These are phyloP conservation scores for Ernsta delagoae DNA, from an alignment of 2,888 invertebrate genomes.

Conservation along the genomic window DNA sequence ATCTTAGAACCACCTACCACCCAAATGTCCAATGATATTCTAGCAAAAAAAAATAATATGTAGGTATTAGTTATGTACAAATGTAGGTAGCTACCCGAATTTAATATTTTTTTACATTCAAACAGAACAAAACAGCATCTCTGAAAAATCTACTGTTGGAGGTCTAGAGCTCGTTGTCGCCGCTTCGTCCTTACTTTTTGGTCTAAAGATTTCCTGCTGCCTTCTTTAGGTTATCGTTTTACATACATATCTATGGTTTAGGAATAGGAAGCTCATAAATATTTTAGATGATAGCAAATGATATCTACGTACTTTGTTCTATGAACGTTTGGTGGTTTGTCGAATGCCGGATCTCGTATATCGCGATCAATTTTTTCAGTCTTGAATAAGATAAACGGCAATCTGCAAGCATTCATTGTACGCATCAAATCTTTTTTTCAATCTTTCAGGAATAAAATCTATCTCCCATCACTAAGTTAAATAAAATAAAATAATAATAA, in stretches of 20 bases:
- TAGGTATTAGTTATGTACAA: too few relatives aligned
- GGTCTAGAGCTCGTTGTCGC: too few relatives aligned
- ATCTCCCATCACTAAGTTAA: not conserved
- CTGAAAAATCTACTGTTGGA: too few relatives aligned
- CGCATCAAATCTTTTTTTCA: not conserved
- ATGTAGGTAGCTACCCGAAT: too few relatives aligned
- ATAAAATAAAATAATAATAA: slow-evolving; percentile 39
- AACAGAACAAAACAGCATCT: too few relatives aligned
- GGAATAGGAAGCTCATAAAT: too few relatives aligned
- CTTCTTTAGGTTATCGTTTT: too few relatives aligned
- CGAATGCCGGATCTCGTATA: slow-evolving; percentile 70
- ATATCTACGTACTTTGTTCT: slow-evolving; percentile 57
- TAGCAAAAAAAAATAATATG: slow-evolving; percentile 42
- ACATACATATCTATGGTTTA: too few relatives aligned
- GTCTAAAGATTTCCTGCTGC: too few relatives aligned
- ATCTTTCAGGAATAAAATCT: not conserved
- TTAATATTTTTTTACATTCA: too few relatives aligned
- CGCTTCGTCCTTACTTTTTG: too few relatives aligned
- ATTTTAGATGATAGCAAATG: too few relatives aligned
- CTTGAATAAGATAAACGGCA: slow-evolving; percentile 77
- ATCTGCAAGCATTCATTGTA: slow-evolving; percentile 52
- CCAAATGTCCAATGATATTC: slow-evolving; percentile 71
- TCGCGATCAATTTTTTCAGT: slow-evolving; percentile 71
- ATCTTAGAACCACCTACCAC: slow-evolving; percentile 73
- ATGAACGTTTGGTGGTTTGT: slow-evolving; percentile 56